Base-by-base conservation (phyloP, 2,113 vertebrate species). In the Gobio gobio region DNA sequence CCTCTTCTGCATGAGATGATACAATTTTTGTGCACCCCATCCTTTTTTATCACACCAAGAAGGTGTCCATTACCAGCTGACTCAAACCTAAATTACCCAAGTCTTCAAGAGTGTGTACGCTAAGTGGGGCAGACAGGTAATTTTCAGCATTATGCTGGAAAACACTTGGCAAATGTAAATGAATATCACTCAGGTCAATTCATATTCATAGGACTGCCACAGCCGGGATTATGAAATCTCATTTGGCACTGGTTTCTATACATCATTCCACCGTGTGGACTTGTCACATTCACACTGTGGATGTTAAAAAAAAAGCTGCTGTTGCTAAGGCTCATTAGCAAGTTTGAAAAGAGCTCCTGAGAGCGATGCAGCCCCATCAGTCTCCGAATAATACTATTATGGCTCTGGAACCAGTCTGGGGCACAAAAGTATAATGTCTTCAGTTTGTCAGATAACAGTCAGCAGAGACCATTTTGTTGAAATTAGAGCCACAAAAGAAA, bases 181-280 rank as follows among this genome's bases (percentile, higher is more conserved):
- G 51, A 85, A 87, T 78, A 70, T 64, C 77, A 61, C 45, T 82
- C 45, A 6, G 83, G 26, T 68, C 45, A 64, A 85, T 87, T 87
- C 76, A 85, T 85, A 87, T 87, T 87, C 72, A 85, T 82, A 68
- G 29, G 16, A 9, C n/a, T 82, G 43, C 43, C 22, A 85, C 79
- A 43, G 24, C 78, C 13, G 4, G n/a, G 83, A 24, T 49, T 87
- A 70, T 76, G 77, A 66, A 66, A 66, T 81, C 78, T 81, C 26
- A 81, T 81, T 81, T 81, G 61, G 61, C 61, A 54, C 49, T 16
- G 22, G 56, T 77, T 49, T 77, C 26, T 29, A 84, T 78, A 43
- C 47, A 77, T 83, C 36, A 68, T 86, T 45, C 66, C 22, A 29
- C n/a, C 59, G 22, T 47, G 76, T 79, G 63, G 63, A 83, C 36